Base-by-base conservation (phyloP, 2,888 invertebrate genomes). In the Iphiclides podalirius region DNA sequence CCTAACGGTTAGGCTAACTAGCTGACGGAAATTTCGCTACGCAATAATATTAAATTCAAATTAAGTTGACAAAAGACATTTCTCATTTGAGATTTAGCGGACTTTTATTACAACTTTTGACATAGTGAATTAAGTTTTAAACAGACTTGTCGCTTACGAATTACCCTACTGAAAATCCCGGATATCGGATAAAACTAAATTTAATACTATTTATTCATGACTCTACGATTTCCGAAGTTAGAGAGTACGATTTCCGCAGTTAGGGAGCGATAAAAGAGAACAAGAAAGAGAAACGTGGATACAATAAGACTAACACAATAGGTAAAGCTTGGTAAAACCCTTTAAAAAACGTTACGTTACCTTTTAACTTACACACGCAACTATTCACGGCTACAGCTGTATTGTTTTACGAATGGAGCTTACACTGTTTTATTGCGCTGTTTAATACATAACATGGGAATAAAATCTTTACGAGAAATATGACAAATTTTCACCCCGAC, bases 311-410 rank as follows among this genome's bases (percentile, higher is more conserved):
- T 42, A 48, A 42, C 42, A 48, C 37, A 42, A 48, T 48, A 20
- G 48, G 33, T 33, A 26, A 40, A 15, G 41, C 47, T 31, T 33
- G 12, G 42, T 37, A 42, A 48, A 37, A 42, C 37, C 37, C 48
- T 48, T 42, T 33, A 48, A 48, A 48, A 48, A n/a, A n/a, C n/a
- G n/a, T 42, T 17, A 36, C 42, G 20, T 48, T 48, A 48, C 42
- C 37, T 47, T 36, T 47, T 47, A 20, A 48, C 42, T 48, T 48
- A n/a, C 48, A n/a, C 37, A 48, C 36, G 37, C 23, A 26, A 26
- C 41, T 48, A 38, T 48, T 48, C 47, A 37, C 42, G 11, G 9
- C 16, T 47, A 39, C 35, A 28, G 20, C 23, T 42, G 37, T 42
- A 26, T 31, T 41, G 31, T 48, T 38, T 41, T 41, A 15, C 42